Evolutionary conservation across 2,888 invertebrate species (phyloP).

Genomic region (Copidosoma aretas): DNA sequence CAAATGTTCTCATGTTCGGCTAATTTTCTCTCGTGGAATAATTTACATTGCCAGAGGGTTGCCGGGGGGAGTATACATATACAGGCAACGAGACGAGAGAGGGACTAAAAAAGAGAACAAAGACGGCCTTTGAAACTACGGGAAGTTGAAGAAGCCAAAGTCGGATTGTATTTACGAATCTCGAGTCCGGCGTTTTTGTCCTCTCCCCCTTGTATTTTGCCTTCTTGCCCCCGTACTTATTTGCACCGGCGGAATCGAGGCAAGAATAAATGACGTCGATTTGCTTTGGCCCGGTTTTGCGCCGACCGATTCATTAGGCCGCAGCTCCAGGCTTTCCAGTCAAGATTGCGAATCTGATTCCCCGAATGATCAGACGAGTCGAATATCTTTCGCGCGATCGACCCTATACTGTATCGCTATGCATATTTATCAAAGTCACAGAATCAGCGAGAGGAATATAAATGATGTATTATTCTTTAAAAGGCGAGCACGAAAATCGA

Average conservation of each 20-base stretch:
- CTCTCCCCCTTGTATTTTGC: neutral
- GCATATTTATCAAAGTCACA: no score
- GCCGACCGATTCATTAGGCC: neutral
- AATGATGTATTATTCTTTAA: neutral
- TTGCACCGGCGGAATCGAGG: conserved; percentile 22
- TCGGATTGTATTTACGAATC: conserved; percentile 26
- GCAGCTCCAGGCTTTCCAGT: no score
- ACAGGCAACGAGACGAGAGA: neutral
- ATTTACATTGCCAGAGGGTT: conserved; percentile 25
- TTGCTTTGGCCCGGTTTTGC: neutral
- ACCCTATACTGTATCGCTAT: no score
- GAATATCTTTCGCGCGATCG: no score
- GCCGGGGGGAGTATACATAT: neutral
- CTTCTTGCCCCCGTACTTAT: neutral
- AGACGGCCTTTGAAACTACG: neutral
- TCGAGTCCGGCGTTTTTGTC: conserved; percentile 12
- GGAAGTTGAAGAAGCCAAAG: neutral
- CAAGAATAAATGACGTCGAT: conserved; percentile 19
- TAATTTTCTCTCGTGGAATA: conserved; percentile 28
- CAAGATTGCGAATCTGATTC: no score
- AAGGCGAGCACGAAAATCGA: neutral
- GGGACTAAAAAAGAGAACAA: neutral
- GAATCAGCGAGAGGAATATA: neutral
- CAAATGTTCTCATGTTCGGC: neutral
- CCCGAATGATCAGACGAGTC: no score